Evolutionary conservation across 2,888 invertebrate species (phyloP).

Genomic region (Scelioninae gen. 2): DNA sequence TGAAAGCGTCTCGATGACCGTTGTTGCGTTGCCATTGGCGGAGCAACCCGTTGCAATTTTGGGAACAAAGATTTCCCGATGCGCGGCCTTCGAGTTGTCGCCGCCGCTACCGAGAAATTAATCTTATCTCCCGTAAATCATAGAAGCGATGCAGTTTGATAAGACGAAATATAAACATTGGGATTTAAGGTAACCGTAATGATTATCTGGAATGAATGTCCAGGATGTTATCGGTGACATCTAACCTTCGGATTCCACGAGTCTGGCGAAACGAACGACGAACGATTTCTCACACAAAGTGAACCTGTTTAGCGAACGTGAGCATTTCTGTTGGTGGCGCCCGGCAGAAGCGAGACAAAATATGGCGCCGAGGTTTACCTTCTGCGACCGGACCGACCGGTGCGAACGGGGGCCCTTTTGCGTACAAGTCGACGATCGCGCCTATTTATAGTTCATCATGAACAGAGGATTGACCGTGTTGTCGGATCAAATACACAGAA

Average conservation of each 20-base stretch:
- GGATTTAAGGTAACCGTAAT: too few relatives aligned
- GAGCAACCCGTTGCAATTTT: too few relatives aligned
- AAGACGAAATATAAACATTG: too few relatives aligned
- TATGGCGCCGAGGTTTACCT: slow-evolving; percentile 41
- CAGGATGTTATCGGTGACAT: slow-evolving; percentile 5
- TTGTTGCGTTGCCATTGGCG: too few relatives aligned
- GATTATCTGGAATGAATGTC: background rate
- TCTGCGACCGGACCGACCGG: slow-evolving; percentile 44
- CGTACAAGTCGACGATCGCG: slow-evolving; percentile 51
- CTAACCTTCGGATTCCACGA: slow-evolving; percentile 17
- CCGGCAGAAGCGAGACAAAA: slow-evolving; percentile 11
- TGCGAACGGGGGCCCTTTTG: slow-evolving; percentile 49
- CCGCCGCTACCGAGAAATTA: too few relatives aligned
- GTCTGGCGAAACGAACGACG: slow-evolving; percentile 3
- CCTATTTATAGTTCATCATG: slow-evolving; percentile 66
- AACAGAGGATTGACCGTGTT: slow-evolving; percentile 67
- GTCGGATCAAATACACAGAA: slow-evolving; percentile 68
- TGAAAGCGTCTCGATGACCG: too few relatives aligned
- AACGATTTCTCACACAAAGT: slow-evolving; percentile 30
- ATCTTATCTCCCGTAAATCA: too few relatives aligned
- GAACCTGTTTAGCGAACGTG: slow-evolving; percentile 40
- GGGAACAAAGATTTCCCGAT: too few relatives aligned
- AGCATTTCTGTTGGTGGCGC: slow-evolving; percentile 24
- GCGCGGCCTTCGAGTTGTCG: too few relatives aligned
- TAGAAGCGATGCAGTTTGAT: too few relatives aligned